phyloP scores from a whole-genome alignment of 1,140 invertebrate species.

The Drosophila orena region DNA sequence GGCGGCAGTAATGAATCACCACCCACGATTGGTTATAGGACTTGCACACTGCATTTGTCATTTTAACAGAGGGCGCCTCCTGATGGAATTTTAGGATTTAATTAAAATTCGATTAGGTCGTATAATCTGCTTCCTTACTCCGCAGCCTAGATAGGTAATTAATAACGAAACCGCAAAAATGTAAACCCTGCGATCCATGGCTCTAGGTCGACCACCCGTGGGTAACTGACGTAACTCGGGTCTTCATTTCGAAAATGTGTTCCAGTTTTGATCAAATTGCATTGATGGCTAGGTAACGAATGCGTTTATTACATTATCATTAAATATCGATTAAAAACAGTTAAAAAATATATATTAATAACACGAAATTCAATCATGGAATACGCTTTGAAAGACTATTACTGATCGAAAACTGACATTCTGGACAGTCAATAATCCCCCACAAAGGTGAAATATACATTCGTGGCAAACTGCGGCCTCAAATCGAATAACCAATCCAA shows the following conservation, averaged over 20 bases:
- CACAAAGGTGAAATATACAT: slow-evolving; percentile 30
- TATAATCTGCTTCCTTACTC: background rate
- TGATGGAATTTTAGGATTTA: background rate
- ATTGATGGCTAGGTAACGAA: too few species aligned
- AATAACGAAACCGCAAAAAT: background rate
- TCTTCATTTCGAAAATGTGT: too few species aligned
- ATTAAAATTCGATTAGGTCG: background rate
- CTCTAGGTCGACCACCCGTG: too few species aligned
- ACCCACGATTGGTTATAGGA: slow-evolving; percentile 49
- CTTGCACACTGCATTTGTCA: slow-evolving; percentile 45
- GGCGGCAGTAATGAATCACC: slow-evolving; percentile 19
- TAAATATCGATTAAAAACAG: too few species aligned
- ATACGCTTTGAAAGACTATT: too few species aligned
- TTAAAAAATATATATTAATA: too few species aligned
- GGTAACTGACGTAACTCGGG: too few species aligned
- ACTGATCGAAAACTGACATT: too few species aligned
- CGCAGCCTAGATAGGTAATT: background rate
- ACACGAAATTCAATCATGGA: too few species aligned
- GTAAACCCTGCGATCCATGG: background rate
- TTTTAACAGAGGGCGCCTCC: slow-evolving; percentile 15
- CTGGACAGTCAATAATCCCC: background rate
- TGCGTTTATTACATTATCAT: too few species aligned
- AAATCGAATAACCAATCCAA: slow-evolving; percentile 27
- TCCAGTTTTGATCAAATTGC: too few species aligned
- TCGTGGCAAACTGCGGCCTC: slow-evolving; percentile 18